Evolutionary conservation across 2,113 vertebrate species (phyloP).

Genomic region (Donacobius atricapilla): DNA sequence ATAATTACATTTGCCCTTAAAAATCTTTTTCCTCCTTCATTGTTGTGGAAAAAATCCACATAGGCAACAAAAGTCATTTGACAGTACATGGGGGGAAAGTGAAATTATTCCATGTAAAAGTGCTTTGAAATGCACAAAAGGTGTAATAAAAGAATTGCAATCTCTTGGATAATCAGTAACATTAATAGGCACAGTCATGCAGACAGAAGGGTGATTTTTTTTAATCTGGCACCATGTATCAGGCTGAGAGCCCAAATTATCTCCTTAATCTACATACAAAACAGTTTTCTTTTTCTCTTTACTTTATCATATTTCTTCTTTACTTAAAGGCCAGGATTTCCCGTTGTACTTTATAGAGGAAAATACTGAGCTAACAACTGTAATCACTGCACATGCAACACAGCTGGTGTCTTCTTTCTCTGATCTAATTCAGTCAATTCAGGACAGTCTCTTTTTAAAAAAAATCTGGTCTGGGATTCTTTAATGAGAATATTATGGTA

Average conservation of each 20-base stretch:
- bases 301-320: background rate
- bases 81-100: background rate
- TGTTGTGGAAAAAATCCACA: background rate
- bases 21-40: background rate
- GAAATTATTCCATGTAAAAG: background rate
- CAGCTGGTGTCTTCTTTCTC: background rate
- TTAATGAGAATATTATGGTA: background rate
- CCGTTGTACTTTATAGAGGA: background rate
- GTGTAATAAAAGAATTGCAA: background rate
- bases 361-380: background rate
- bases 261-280: background rate
- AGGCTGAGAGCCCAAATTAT: background rate
- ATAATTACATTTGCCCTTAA: slow-evolving; percentile 5
- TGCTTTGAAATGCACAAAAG: slow-evolving; percentile 1
- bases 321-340: background rate
- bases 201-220: background rate
- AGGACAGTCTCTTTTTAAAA: background rate
- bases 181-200: background rate
- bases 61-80: background rate
- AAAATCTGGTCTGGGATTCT: background rate
- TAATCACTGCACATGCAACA: background rate
- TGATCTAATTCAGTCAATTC: background rate
- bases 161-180: background rate
- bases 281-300: background rate
- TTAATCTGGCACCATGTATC: background rate